Conservation (phyloP, 2,888 invertebrate genomes). For the Neoitamus cyanurus region DNA sequence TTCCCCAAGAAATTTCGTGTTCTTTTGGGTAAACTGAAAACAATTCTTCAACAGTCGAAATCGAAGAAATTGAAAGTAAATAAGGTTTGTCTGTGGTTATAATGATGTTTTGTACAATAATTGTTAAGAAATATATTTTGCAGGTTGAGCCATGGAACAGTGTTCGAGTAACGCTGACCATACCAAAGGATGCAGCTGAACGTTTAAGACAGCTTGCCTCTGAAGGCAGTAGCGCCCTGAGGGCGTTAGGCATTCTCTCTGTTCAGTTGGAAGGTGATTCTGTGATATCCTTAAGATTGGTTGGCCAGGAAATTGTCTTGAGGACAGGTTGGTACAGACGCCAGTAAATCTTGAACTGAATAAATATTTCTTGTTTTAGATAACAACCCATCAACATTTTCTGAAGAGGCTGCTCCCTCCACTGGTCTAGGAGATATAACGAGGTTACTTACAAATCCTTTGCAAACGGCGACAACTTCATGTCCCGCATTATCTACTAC, state of each 20-base stretch:
- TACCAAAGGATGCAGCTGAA: constrained; percentile 95
- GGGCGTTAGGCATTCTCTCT: constrained; percentile 92
- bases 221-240: constrained; percentile 88
- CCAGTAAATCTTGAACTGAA: neutral
- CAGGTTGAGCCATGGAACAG: constrained; percentile 98
- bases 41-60: constrained; percentile 73
- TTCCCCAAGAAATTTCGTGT: constrained; percentile 84
- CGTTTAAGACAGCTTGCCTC: constrained; percentile 91
- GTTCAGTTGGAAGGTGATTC: constrained; percentile 94
- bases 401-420: constrained; percentile 60
- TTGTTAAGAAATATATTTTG: constrained; percentile 12
- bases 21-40: constrained; percentile 81
- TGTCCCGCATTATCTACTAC: constrained; percentile 45
- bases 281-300: constrained; percentile 77
- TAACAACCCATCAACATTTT: constrained; percentile 58
- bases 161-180: constrained; percentile 96
- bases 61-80: constrained; percentile 73
- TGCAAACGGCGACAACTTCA: constrained; percentile 49
- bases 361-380: constrained; percentile 49
- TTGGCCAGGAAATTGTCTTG: constrained; percentile 79
- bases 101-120: neutral
- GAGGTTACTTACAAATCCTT: constrained; percentile 55
- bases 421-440: constrained; percentile 57
- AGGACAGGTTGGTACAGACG: constrained; percentile 65
- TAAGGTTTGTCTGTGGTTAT: constrained; percentile 63